Percentiles rank a stretch among this genome's conserved stretches.
Conservation (phyloP, 2,113 vertebrate species). For the Mugil cephalus region DNA sequence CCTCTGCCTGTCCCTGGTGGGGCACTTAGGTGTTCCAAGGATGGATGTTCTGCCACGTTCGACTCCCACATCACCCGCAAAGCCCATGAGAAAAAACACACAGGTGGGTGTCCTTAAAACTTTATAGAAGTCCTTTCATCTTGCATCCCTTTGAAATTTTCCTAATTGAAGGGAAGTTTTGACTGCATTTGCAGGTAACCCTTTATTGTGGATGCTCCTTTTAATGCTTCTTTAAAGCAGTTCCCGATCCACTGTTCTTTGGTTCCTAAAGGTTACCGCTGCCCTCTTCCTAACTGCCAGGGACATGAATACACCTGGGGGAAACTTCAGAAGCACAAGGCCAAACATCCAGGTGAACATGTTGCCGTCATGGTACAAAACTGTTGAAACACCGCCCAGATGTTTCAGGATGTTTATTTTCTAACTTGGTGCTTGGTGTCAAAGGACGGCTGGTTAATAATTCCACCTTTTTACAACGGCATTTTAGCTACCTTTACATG, state of each 20-base stretch:
- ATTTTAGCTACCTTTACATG: constrained; percentile 72
- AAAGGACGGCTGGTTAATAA: not conserved
- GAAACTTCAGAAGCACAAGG: constrained; percentile 77
- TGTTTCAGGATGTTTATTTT: no score
- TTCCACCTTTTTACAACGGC: not conserved
- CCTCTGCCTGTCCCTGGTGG: not conserved
- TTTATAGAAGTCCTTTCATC: constrained; percentile 21
- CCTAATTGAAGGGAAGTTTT: not conserved
- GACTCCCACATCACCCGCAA: constrained; percentile 69
- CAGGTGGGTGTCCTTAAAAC: constrained; percentile 68
- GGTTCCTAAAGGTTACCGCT: constrained; percentile 80
- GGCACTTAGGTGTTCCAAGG: constrained; percentile 76
- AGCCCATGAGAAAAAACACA: constrained; percentile 84
- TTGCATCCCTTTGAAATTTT: not conserved
- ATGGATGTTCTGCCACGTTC: constrained; percentile 75
- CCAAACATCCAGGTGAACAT: constrained; percentile 78
- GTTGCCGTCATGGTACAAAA: not conserved
- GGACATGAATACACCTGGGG: constrained; percentile 77
- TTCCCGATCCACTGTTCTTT: not conserved
- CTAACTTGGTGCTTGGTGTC: not conserved
- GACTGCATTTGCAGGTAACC: constrained; percentile 4
- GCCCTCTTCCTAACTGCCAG: constrained; percentile 73
- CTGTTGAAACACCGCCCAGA: no score
- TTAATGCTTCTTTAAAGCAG: not conserved
- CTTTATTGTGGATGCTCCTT: not conserved